phyloP scores from a whole-genome alignment of 2,797 vertebrate genomes.

The Semaprochilodus insignis region DNA sequence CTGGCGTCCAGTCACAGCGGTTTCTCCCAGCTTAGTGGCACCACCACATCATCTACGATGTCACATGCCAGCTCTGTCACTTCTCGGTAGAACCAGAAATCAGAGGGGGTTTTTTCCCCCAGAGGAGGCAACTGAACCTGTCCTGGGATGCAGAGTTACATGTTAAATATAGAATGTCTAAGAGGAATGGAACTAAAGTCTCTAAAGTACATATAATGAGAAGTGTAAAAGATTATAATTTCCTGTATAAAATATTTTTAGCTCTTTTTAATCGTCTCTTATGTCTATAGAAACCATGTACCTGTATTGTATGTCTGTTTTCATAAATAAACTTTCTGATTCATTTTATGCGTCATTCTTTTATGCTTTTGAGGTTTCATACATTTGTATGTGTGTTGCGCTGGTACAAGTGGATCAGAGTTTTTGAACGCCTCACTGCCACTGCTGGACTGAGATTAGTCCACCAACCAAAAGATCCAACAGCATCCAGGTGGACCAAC shows the following conservation, averaged over 20 bases:
- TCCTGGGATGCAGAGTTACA: not conserved
- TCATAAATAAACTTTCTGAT: not conserved
- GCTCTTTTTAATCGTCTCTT: not conserved
- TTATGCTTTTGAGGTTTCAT: not conserved
- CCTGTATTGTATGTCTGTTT: not conserved
- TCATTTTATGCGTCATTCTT: not conserved
- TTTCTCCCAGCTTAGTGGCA: conserved; percentile 97
- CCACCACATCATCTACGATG: conserved; percentile 94
- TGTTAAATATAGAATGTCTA: not conserved
- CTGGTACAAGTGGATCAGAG: too few species aligned
- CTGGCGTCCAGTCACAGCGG: conserved; percentile 99
- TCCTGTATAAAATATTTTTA: not conserved
- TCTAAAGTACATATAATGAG: not conserved
- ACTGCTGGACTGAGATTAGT: too few species aligned
- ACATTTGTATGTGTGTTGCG: too few species aligned
- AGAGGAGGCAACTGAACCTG: not conserved
- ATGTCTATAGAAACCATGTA: not conserved
- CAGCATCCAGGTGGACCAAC: too few species aligned
- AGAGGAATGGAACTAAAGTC: not conserved
- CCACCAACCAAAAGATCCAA: too few species aligned
- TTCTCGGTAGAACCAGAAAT: conserved; percentile 89
- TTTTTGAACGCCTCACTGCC: too few species aligned
- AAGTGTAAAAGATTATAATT: not conserved
- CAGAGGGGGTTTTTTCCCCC: not conserved
- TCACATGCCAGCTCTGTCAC: conserved; percentile 97